Base-by-base conservation (phyloP, 1,140 invertebrate species). In the Drosophila repleta region DNA sequence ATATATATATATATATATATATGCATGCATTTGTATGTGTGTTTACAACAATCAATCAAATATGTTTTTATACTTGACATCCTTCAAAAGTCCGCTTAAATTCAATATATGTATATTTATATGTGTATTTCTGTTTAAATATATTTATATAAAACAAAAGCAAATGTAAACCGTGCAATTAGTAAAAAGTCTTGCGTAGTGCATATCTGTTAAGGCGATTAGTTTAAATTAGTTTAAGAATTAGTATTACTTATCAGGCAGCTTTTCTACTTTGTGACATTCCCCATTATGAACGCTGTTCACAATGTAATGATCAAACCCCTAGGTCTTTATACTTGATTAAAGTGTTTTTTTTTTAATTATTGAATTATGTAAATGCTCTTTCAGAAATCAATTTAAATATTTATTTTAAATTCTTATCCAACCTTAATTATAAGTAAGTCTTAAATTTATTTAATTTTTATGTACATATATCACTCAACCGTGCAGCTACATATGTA, bases 161-260 rank as follows among this genome's bases (percentile, higher is more conserved):
- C 26, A 66, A 48, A 68, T 57, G 63, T 65, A 80, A 81, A 65
- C 77, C 82, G 81, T 84, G 81, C 81, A 84, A 84, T 84, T 84
- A 84, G 81, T 84, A 77, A 85, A 74, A 87, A 81, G 77, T 77
- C 82, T 87, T 81, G 79, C 66, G 46, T 84, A 84, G 76, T 52
- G 66, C 57, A 84, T 84, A 77, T 69, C 78, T 63, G 60, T 60
- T 80, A 76, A 56, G 76, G 29, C 65, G 57, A 32, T 20, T 88
- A 87, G 71, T 72, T 70, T 43, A 63, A 63, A 46, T 79, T 58
- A 71, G 46, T 66, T 76, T 24, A 26, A 52, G 49, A 17, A 45
- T 61, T 52, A 48, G 48, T 11, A 61, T 66, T 37, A 48, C 37
- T 53, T 65, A 37, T 15, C 43, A 20, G 60, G 37, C 24, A 39